Base-by-base conservation (phyloP, 2,113 vertebrate genomes). In the Pteruthius melanotis region DNA sequence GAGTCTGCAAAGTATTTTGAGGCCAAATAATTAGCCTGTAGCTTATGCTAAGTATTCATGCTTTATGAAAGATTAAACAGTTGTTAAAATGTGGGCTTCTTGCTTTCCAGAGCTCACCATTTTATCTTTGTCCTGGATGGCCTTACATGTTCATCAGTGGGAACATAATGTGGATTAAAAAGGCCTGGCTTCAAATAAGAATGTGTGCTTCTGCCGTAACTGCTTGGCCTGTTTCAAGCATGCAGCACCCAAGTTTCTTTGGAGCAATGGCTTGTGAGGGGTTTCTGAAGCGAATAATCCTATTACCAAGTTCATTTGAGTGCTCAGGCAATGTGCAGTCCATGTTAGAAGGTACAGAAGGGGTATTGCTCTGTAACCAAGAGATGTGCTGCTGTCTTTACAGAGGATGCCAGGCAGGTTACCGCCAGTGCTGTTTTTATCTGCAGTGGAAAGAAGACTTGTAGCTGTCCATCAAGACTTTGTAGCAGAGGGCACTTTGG, bases 251-350 rank as follows among this genome's bases (percentile, higher is more conserved):
- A 30, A 8, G 40, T 69, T 64, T 72, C 44, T 26, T 40, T 27
- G 50, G 27, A 84, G 78, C 33, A 26, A 28, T 3, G 37, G 42
- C 28, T 44, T 71, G 31, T 71, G 50, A 69, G 72, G 45, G 44
- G 52, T 77, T 74, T 64, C 40, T 35, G 69, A 72, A 65, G 68
- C 0, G 0, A 64, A 31, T 64, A 87, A 89, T 89, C 52, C 53
- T 68, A 28, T 37, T 72, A 39, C 1, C 13, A 8, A 33, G 52
- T 44, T 83, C n/a, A 70, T 16, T 5, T n/a, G 66, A 76, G 68
- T 33, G 22, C n/a, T 83, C 0, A 0, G 42, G n/a, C 19, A 66
- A 6, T 7, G 11, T 40, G 15, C 18, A 57, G 52, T 61, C 76
- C 11, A 0, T 17, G 28, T 31, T 21, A 31, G 40, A 47, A 61